Base-by-base conservation (phyloP, 2,797 vertebrate species). In the Kryptolebias ocellatus region DNA sequence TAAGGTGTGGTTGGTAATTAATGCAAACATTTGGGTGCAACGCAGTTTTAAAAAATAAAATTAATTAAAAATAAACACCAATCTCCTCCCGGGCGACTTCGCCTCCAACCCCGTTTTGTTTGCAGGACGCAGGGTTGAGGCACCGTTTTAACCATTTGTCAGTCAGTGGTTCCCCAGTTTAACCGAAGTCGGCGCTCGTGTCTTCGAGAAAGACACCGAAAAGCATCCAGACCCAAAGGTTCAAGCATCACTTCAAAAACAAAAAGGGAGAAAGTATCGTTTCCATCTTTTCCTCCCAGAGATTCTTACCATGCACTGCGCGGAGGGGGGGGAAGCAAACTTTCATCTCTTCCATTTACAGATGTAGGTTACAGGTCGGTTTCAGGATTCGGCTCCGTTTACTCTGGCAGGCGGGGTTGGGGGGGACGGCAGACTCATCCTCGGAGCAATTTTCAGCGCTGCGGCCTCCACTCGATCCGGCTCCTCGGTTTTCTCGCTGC, bases 401-500 rank as follows among this genome's bases (percentile, higher is more conserved):
- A 53, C 45, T 75, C 3, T 1, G 29, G 29, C 27, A 44, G 37
- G 39, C 12, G 24, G 20, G 12, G 0, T 49, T 1, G 45, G 53
- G 74, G 20, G 76, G 18, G 88, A 67, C 0, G 72, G 50, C 2
- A 76, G 39, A 1, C 55, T 37, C 70, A 87, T 86, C 79, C 86
- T 77, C 0, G 83, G 77, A n/a, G 39, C 73, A 44, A 89, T 64
- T 49, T 82, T 88, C 18, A 72, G 55, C 4, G 28, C 45, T 0
- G 60, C 14, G 0, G 68, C 11, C 1, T 80, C 80, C n/a, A 27
- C 18, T 6, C 64, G 55, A 20, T 27, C 66, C 20, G 42, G 1
- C 1, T 85, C 88, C 6, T 93, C 92, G 0, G 76, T 84, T 68
- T 99, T 99, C 91, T 98, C 95, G 37, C 93, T 95, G 88, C 97